Conservation (phyloP, 2,113 vertebrate species). For the Actenoides lindsayi region DNA sequence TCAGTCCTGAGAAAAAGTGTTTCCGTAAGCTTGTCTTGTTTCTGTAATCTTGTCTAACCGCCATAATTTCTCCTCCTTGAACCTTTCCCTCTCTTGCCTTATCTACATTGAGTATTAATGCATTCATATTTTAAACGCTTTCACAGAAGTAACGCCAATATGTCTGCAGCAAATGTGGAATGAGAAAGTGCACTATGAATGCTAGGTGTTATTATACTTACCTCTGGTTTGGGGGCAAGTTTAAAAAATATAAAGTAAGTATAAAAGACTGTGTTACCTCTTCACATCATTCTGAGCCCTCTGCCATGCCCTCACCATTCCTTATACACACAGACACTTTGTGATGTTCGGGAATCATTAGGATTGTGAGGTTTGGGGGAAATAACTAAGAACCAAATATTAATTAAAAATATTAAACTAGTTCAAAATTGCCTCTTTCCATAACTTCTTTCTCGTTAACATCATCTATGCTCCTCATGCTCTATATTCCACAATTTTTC, state of each 20-base stretch:
- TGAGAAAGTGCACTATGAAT: background rate
- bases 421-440: background rate
- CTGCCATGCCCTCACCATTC: background rate
- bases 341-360: background rate
- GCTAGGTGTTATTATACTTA: background rate
- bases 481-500: background rate
- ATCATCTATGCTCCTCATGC: background rate
- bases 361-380: rapidly evolving
- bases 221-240: background rate
- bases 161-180: background rate
- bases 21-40: background rate
- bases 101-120: background rate
- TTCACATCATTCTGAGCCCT: background rate
- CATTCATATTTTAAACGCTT: background rate
- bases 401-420: background rate
- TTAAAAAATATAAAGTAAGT: background rate
- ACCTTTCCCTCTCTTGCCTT: background rate
- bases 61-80: background rate
- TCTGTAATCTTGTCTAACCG: background rate
- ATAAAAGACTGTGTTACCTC: background rate
- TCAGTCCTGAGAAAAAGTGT: background rate
- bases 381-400: background rate
- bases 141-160: background rate
- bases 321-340: background rate
- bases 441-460: background rate